Base-by-base conservation (phyloP, 2,113 vertebrate genomes). In the Anolis carolinensis region DNA sequence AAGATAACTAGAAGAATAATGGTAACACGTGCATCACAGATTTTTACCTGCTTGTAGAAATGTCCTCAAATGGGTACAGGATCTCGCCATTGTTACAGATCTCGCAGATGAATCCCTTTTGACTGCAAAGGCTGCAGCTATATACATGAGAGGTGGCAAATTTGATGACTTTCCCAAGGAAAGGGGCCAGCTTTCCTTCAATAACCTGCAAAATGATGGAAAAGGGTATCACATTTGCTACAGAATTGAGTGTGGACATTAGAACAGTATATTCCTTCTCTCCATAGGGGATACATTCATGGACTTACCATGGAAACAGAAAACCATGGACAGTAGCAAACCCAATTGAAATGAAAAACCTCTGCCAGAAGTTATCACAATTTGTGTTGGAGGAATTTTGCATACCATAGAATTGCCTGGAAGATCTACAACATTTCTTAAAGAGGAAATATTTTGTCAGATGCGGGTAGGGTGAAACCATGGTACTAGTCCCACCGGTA, bases 51-150 rank as follows among this genome's bases (percentile, higher is more conserved):
- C 96, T 98, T 87, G 98, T 98, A 93, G 98, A 96, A 87, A 95
- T 96, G 93, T 99, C 98, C 92, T 99, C 98, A 93, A 99, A 99
- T 52, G 99, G 99, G 93, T 99, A 99, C 91, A 99, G 97, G 92
- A 99, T 97, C 94, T 99, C 98, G 86, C 97, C 96, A 2, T 98
- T 97, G 89, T 98, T 98, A 93, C 99, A 99, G 87, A 99, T 98
- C 94, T 99, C 99, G 83, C 99, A 99, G 95, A 99, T 98, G 96
- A 99, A 99, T 72, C 99, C 99, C 89, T 99, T 99, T 94, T 99
- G 98, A 90, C 98, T 98, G 93, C 99, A 99, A 86, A 99, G 96
- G 81, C 98, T 99, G 97, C 99, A 99, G 96, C 96, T 97, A 93
- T 99, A 98, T 36, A 99, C 99, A 1, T 99, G 99, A 14, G 98